phyloP scores from a whole-genome alignment of 2,888 invertebrate species.

The Augiades crinisus region DNA sequence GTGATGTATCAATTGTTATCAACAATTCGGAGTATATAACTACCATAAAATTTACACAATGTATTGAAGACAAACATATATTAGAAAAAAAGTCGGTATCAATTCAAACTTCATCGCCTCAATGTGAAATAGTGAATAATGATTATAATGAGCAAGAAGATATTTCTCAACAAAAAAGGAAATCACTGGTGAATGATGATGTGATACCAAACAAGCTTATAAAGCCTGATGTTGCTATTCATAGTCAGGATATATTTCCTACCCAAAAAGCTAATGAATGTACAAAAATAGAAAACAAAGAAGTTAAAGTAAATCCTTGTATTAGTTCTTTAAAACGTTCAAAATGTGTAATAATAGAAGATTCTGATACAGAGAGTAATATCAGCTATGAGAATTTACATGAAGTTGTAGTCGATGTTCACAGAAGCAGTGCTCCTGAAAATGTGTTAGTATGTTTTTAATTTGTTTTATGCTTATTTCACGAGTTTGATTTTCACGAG shows the following conservation, averaged over 20 bases:
- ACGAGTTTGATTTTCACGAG: too few species aligned
- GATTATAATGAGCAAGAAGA: neutral
- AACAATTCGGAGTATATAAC: conserved; percentile 45
- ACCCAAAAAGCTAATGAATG: neutral
- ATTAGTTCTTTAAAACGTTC: conserved; percentile 30
- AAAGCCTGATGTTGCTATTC: neutral
- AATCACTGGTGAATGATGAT: neutral
- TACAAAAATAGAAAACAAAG: neutral
- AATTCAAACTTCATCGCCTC: conserved; percentile 45
- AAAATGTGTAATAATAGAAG: conserved; percentile 47
- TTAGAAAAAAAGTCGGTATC: conserved; percentile 36
- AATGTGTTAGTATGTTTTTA: conserved; percentile 10
- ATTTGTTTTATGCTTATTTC: conserved; percentile 8
- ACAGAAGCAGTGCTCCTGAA: conserved; percentile 46
- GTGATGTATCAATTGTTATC: conserved; percentile 51
- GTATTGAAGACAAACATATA: conserved; percentile 31
- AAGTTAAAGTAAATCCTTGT: conserved; percentile 15
- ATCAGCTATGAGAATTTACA: conserved; percentile 40
- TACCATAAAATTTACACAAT: conserved; percentile 45
- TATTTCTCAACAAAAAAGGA: neutral
- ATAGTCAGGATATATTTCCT: conserved; percentile 13
- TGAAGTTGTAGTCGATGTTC: conserved; percentile 56
- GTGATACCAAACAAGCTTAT: neutral
- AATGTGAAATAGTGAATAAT: conserved; percentile 29
- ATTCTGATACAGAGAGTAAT: conserved; percentile 57